A percentile compares a stretch with the other conserved stretches of the same genome.
These are phyloP conservation scores for Cheilosia scutellata DNA, from an alignment of 2,888 invertebrate species.

Conservation along the genomic window DNA sequence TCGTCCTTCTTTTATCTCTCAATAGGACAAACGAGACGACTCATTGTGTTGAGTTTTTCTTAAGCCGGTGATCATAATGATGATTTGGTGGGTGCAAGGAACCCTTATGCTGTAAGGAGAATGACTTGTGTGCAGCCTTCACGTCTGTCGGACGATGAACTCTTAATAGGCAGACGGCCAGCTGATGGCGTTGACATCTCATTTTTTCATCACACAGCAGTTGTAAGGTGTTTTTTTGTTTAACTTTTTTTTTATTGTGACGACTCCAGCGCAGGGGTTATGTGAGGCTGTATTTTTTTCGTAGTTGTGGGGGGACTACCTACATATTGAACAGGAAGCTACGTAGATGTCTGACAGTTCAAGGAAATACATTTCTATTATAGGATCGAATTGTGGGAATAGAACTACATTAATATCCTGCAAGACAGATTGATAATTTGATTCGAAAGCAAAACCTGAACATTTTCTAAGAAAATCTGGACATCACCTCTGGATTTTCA, in stretches of 20 bases:
- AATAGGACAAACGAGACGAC: constrained; percentile 16
- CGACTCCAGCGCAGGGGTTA: constrained; percentile 31
- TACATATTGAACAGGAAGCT: constrained; percentile 54
- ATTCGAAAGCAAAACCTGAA: too few relatives aligned
- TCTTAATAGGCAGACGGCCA: constrained; percentile 70
- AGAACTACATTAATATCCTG: background rate
- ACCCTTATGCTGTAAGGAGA: constrained; percentile 68
- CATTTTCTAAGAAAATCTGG: too few relatives aligned
- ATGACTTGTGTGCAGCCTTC: constrained; percentile 74
- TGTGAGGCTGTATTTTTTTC: background rate
- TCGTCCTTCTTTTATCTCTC: constrained; percentile 51
- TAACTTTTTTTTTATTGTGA: constrained; percentile 23
- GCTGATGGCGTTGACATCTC: constrained; percentile 75
- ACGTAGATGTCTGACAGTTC: constrained; percentile 30
- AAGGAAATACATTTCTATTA: constrained; percentile 25
- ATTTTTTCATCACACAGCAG: constrained; percentile 70
- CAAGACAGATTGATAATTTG: background rate
- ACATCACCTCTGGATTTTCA: too few relatives aligned
- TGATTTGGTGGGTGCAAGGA: constrained; percentile 75
- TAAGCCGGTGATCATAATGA: constrained; percentile 62
- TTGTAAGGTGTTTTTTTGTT: constrained; percentile 43
- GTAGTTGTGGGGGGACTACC: constrained; percentile 11
- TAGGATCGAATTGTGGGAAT: background rate
- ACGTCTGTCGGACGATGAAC: constrained; percentile 73
- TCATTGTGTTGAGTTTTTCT: constrained; percentile 26